Evolutionary conservation across 2,888 invertebrate species (phyloP).

Genomic region (Euplagia quadripunctaria): DNA sequence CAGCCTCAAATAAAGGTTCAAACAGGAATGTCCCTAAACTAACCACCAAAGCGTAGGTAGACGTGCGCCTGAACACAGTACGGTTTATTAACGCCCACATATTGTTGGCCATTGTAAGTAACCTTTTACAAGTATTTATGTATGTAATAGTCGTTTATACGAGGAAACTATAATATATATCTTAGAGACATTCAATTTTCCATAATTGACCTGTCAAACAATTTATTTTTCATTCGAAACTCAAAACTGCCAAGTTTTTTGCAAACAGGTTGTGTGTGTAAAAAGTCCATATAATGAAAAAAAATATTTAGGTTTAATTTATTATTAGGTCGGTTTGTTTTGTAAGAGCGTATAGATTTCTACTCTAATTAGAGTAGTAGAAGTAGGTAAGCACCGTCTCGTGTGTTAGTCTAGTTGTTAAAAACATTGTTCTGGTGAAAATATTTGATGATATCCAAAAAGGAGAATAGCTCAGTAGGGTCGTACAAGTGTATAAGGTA

Average conservation of each 20-base stretch:
- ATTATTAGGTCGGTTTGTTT: background rate
- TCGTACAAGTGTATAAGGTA: too few species aligned
- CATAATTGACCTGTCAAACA: background rate
- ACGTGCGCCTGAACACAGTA: slow-evolving; percentile 16
- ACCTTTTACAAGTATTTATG: background rate
- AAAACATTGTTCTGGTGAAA: background rate
- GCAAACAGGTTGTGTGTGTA: background rate
- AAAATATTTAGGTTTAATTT: background rate
- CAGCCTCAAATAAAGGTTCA: slow-evolving; percentile 19
- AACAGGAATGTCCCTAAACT: slow-evolving; percentile 17
- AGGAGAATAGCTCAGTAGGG: background rate
- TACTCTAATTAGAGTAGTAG: background rate
- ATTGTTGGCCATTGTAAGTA: background rate
- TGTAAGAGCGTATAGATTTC: background rate
- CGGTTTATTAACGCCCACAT: slow-evolving; percentile 18
- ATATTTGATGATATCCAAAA: background rate
- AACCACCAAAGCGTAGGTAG: slow-evolving; percentile 18
- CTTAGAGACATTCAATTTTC: background rate
- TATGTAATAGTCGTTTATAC: background rate
- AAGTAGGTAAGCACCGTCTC: background rate
- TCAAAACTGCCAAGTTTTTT: background rate
- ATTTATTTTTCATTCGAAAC: background rate
- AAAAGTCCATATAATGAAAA: background rate
- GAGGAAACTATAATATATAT: background rate
- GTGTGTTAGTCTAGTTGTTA: background rate